Conservation (phyloP, 1,140 invertebrate species). For the Hycleus cichorii region DNA sequence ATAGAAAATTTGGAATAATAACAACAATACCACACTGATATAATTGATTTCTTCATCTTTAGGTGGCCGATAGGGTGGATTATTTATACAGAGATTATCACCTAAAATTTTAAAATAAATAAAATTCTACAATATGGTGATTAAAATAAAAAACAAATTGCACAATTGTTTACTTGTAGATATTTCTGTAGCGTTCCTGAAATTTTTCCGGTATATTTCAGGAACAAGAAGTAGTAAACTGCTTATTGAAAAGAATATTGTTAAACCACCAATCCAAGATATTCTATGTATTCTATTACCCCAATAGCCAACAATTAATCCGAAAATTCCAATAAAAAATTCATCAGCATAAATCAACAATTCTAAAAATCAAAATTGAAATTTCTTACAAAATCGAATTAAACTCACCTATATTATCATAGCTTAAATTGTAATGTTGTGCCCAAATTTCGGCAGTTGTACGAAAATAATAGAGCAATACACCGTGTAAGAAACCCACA, state of each 20-base stretch:
- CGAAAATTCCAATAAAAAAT: slow-evolving; percentile 47
- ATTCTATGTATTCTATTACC: slow-evolving; percentile 52
- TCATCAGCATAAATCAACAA: slow-evolving; percentile 51
- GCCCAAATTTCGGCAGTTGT: slow-evolving; percentile 44
- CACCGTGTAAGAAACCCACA: slow-evolving; percentile 48
- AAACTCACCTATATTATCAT: slow-evolving; percentile 24
- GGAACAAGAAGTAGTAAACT: slow-evolving; percentile 42
- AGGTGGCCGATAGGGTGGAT: slow-evolving; percentile 2
- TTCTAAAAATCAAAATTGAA: slow-evolving; percentile 41
- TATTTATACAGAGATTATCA: slow-evolving; percentile 16
- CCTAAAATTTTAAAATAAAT: slow-evolving; percentile 3
- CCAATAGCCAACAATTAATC: slow-evolving; percentile 50
- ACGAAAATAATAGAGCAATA: slow-evolving; percentile 48
- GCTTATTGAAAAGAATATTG: slow-evolving; percentile 47
- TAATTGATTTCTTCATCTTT: slow-evolving; percentile 32
- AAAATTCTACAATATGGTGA: no score
- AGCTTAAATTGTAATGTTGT: slow-evolving; percentile 28
- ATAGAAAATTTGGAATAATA: slow-evolving; percentile 50
- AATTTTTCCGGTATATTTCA: slow-evolving; percentile 30
- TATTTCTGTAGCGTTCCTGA: neutral
- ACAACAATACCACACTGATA: slow-evolving; percentile 46
- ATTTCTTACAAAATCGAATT: neutral
- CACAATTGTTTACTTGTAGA: neutral
- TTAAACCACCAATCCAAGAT: slow-evolving; percentile 50
- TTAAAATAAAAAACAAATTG: neutral